Conservation (phyloP, 2,888 invertebrate genomes). For the Phortica magna region DNA sequence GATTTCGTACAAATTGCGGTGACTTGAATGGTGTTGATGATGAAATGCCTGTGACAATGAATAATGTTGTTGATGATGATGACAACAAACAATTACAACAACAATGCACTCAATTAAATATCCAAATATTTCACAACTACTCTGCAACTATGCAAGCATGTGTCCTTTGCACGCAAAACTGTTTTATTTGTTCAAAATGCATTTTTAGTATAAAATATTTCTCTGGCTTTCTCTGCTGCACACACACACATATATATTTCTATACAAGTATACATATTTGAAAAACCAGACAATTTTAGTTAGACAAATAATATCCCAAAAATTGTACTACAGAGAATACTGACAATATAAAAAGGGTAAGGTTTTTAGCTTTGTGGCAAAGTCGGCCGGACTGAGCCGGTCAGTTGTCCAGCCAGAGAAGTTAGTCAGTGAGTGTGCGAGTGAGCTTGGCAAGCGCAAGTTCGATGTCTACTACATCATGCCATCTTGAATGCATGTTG, state of each 20-base stretch:
- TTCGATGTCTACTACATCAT: background rate
- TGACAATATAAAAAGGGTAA: slow-evolving; percentile 26
- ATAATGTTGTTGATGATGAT: slow-evolving; percentile 13
- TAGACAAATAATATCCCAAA: slow-evolving; percentile 29
- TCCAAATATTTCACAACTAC: slow-evolving; percentile 28
- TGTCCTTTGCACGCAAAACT: background rate
- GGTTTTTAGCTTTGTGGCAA: slow-evolving; percentile 26
- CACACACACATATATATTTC: background rate
- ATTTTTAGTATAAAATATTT: no score
- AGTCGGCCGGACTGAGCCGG: background rate
- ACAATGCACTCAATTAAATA: slow-evolving; percentile 52
- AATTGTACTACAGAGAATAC: background rate
- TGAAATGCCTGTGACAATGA: background rate
- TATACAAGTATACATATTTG: background rate
- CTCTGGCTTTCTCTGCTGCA: background rate
- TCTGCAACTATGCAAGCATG: background rate
- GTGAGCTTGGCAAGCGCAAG: background rate
- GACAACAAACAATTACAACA: slow-evolving; percentile 42
- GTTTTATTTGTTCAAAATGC: no score
- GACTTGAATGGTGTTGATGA: background rate
- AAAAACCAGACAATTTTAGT: slow-evolving; percentile 29
- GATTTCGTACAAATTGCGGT: background rate
- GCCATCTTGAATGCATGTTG: background rate
- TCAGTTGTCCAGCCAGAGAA: no score
- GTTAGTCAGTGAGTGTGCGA: background rate